Evolutionary conservation across 2,113 vertebrate genomes (phyloP).

Genomic region (Ciconia stormi): DNA sequence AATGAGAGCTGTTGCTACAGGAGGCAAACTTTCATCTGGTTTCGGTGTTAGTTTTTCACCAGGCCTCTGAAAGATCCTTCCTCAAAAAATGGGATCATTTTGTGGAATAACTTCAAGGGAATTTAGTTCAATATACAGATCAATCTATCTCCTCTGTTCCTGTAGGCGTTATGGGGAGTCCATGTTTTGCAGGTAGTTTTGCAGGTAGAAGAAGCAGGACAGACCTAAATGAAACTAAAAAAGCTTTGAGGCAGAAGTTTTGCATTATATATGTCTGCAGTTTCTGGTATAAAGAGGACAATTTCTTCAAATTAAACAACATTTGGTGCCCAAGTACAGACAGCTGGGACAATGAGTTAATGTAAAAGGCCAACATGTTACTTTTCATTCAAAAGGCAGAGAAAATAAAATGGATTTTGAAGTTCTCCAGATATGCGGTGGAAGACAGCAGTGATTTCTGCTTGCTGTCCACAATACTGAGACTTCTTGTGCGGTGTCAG

Average conservation of each 20-base stretch:
- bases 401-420: background rate
- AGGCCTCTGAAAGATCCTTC: background rate
- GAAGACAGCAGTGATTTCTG: background rate
- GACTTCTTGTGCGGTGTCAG: background rate
- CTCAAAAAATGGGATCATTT: background rate
- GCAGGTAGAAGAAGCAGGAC: background rate
- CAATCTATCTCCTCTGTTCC: background rate
- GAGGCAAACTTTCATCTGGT: background rate
- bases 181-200: too few relatives aligned
- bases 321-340: background rate
- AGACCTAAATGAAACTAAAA: background rate
- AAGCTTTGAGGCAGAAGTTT: background rate
- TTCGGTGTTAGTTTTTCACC: background rate
- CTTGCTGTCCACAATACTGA: background rate
- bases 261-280: background rate
- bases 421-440: background rate
- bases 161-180: background rate
- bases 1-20: background rate
- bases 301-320: background rate
- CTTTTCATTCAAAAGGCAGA: background rate
- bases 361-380: background rate
- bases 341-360: background rate
- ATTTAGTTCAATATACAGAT: background rate
- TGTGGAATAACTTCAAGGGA: background rate
- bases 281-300: background rate